A percentile compares a stretch with the other conserved stretches of the same genome.
phyloP scores from a whole-genome alignment of 1,140 invertebrate genomes.

The Nasonia giraulti region DNA sequence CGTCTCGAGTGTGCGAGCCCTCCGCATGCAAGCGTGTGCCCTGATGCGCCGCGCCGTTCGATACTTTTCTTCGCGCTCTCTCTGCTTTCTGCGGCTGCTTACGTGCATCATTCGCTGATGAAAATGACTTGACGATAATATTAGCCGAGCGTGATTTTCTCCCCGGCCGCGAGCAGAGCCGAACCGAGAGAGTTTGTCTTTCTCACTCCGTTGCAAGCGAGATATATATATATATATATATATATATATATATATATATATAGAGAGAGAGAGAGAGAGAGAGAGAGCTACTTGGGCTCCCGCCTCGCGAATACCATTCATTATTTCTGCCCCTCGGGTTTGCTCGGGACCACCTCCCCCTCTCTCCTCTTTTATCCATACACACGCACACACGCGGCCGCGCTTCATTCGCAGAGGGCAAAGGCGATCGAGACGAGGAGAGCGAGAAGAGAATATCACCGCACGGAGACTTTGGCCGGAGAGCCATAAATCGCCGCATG shows the following conservation, averaged over 20 bases:
- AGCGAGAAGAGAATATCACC: conserved; percentile 22
- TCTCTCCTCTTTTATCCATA: neutral
- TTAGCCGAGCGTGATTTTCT: conserved; percentile 37
- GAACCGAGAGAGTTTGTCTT: neutral
- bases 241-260: too few relatives aligned
- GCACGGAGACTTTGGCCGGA: neutral
- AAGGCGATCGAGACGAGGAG: conserved; percentile 16
- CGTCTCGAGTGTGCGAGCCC: too few relatives aligned
- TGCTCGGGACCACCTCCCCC: conserved; percentile 12
- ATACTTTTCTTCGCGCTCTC: neutral
- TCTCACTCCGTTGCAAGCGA: neutral
- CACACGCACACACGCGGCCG: neutral
- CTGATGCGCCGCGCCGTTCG: neutral
- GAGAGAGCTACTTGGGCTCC: conserved; percentile 37
- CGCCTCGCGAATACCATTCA: conserved; percentile 46
- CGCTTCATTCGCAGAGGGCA: conserved; percentile 23
- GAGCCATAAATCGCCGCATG: conserved; percentile 58
- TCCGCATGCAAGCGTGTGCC: neutral
- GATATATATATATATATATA: too few relatives aligned
- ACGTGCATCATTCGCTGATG: conserved; percentile 11
- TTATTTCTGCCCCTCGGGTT: conserved; percentile 46
- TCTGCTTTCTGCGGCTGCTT: neutral
- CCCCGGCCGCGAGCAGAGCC: neutral
- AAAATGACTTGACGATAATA: conserved; percentile 47
- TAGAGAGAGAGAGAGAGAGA: too few relatives aligned